These are phyloP conservation scores for Paralichthys olivaceus DNA, from an alignment of 2,113 vertebrate species.

Conservation along the genomic window DNA sequence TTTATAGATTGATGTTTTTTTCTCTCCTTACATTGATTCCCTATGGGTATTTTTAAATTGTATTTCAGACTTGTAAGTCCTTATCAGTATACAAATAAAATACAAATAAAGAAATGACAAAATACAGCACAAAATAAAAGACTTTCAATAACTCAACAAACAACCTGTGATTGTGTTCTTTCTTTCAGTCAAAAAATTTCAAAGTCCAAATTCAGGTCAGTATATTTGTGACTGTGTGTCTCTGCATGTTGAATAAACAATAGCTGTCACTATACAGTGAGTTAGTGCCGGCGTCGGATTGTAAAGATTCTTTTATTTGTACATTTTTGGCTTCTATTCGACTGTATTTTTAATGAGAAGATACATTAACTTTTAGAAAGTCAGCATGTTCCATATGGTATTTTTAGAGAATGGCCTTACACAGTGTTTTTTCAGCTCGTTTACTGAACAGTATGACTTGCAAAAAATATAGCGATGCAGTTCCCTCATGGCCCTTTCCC, in stretches of 20 bases:
- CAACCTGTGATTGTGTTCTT: conserved; percentile 26
- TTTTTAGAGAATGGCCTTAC: conserved; percentile 63
- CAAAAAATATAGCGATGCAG: conserved; percentile 64
- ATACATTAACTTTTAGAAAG: conserved; percentile 70
- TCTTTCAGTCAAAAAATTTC: conserved; percentile 95
- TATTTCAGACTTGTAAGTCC: too few relatives aligned
- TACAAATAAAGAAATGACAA: too few relatives aligned
- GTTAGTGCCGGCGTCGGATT: conserved; percentile 18
- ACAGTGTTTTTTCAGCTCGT: conserved; percentile 63
- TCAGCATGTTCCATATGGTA: conserved; percentile 70
- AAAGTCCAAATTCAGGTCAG: conserved; percentile 99
- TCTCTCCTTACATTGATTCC: too few relatives aligned
- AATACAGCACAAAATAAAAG: too few relatives aligned
- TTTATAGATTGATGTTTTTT: too few relatives aligned
- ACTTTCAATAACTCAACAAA: background rate
- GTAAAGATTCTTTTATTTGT: conserved; percentile 27
- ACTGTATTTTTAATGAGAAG: conserved; percentile 62
- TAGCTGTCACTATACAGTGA: background rate
- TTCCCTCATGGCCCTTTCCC: conserved; percentile 19
- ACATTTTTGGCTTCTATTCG: conserved; percentile 52
- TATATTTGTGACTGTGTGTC: conserved; percentile 61
- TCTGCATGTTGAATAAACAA: conserved; percentile 16
- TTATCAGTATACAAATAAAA: too few relatives aligned
- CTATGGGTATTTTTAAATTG: too few relatives aligned
- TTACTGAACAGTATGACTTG: conserved; percentile 64